Base-by-base conservation (phyloP, 2,113 vertebrate genomes). In the Periophthalmus modestus region DNA sequence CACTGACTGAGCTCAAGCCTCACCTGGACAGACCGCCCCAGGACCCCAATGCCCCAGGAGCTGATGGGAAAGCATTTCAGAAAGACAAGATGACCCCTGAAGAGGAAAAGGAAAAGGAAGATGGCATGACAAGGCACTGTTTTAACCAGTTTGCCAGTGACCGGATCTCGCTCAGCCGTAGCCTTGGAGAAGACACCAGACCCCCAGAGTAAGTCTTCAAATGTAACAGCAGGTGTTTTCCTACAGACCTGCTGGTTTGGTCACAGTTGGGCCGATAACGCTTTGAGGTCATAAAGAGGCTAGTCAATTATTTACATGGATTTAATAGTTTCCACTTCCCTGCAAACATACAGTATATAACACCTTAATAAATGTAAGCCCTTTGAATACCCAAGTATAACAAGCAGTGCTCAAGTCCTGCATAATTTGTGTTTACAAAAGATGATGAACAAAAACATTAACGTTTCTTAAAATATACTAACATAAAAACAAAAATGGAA, bases 111-210 rank as follows among this genome's bases (percentile, higher is more conserved):
- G 96, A 98, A 82, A 98, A 96, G 85, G 94, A 95, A 15, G 86
- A 85, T 0, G 97, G 97, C 14, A 96, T 96, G 57, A 95, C 93
- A n/a, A 95, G 96, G 15, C 95, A 99, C 81, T 99, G 98, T 72
- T 99, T 99, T 91, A 99, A 99, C 66, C 96, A 96, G 88, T 99
- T 95, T 74, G 96, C 96, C 89, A 98, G 95, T 24, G 97, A 98
- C 85, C 95, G 90, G 48, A 97, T 99, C 90, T 99, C 98, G 1
- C 93, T 99, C 43, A 96, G 97, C 84, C 93, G 98, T 0, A 92
- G 94, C 28, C 93, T 99, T 58, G 98, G 98, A 15, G 95, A 96
- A 0, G 98, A 99, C 93, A 97, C 95, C 0, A 92, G 98, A 59
- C 96, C 96, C 0, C 94, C 95, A 2, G 97, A 98, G 97, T 99